Conservation (phyloP, 1,140 invertebrate genomes). For the Hypothenemus hampei region DNA sequence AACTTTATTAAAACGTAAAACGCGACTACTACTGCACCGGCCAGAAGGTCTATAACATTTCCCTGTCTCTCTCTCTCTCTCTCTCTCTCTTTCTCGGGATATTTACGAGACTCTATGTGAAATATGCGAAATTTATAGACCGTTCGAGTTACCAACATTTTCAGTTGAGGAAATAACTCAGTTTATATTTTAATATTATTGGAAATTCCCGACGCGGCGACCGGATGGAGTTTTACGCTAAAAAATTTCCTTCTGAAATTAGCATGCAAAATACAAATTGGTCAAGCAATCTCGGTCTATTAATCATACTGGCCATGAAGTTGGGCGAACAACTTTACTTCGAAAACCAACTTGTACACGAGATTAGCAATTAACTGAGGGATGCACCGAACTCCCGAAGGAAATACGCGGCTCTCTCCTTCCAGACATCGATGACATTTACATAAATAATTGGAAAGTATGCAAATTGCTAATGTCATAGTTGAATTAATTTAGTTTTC, state of each 20-base stretch:
- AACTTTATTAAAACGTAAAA: slow-evolving; percentile 7
- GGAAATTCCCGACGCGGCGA: no score
- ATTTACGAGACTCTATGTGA: slow-evolving; percentile 11
- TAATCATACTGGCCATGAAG: slow-evolving; percentile 13
- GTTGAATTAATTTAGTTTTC: slow-evolving; percentile 18
- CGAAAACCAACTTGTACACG: slow-evolving; percentile 13
- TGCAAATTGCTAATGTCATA: slow-evolving; percentile 20
- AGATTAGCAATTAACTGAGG: slow-evolving; percentile 24
- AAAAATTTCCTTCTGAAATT: slow-evolving; percentile 2
- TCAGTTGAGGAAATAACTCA: slow-evolving; percentile 2
- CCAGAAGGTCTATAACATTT: slow-evolving; percentile 2
- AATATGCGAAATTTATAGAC: slow-evolving; percentile 11
- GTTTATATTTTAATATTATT: neutral
- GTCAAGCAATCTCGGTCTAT: slow-evolving; percentile 22
- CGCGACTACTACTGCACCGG: slow-evolving; percentile 9
- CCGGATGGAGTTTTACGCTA: no score
- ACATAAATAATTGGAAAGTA: slow-evolving; percentile 22
- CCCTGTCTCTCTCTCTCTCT: no score
- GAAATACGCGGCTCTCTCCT: slow-evolving; percentile 11
- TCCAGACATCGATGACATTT: slow-evolving; percentile 20
- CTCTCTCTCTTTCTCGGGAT: slow-evolving; percentile 3
- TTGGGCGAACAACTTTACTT: slow-evolving; percentile 9
- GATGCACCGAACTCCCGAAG: slow-evolving; percentile 21
- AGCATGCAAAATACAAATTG: slow-evolving; percentile 4
- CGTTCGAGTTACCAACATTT: slow-evolving; percentile 9